Percentiles rank a stretch among this genome's conserved stretches.
These are phyloP conservation scores for Naja naja DNA, from an alignment of 2,113 vertebrate genomes.

Conservation along the genomic window DNA sequence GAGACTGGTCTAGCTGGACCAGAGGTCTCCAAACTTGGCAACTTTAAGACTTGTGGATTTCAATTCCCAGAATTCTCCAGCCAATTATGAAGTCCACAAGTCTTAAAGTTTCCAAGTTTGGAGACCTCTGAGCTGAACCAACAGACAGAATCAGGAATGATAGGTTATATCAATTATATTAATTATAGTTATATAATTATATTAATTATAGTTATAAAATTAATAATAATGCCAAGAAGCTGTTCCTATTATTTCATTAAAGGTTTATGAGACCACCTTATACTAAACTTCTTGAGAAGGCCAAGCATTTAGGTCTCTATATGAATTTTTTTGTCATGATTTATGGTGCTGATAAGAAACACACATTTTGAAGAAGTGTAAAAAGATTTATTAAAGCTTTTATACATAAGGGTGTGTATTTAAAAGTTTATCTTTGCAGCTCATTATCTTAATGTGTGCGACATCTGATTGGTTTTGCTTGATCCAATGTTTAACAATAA, in stretches of 20 bases:
- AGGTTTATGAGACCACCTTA: background rate
- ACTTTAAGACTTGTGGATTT: too few relatives aligned
- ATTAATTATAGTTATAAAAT: too few relatives aligned
- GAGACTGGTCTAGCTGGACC: background rate
- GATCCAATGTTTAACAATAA: constrained; percentile 48
- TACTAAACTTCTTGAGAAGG: background rate
- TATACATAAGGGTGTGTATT: background rate
- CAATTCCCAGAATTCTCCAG: too few relatives aligned
- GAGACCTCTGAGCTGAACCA: background rate
- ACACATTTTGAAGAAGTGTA: background rate
- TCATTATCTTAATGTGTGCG: background rate
- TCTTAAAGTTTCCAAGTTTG: too few relatives aligned
- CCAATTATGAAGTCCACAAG: too few relatives aligned
- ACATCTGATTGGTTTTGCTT: constrained; percentile 40
- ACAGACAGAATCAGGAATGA: background rate
- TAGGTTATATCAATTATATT: too few relatives aligned
- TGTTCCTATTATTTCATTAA: background rate
- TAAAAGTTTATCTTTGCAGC: background rate
- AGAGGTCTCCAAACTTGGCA: too few relatives aligned
- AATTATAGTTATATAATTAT: too few relatives aligned
- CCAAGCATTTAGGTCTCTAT: background rate
- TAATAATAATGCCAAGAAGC: background rate
- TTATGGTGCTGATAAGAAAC: background rate
- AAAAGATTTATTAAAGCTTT: constrained; percentile 20
- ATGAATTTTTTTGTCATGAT: background rate